phyloP scores from a whole-genome alignment of 1,140 invertebrate genomes.

The Acromyrmex echinatior region DNA sequence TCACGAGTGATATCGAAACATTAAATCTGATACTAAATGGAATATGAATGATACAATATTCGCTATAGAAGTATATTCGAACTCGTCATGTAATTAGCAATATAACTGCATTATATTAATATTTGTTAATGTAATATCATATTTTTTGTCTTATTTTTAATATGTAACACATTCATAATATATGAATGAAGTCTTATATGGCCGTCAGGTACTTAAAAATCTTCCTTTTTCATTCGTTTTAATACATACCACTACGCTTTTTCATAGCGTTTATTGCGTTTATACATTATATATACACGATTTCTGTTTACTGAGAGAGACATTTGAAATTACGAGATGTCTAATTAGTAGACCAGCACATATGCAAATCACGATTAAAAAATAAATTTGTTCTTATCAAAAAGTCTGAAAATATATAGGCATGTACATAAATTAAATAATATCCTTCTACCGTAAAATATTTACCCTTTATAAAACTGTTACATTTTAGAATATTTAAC shows the following conservation, averaged over 20 bases:
- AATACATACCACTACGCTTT: constrained; percentile 9
- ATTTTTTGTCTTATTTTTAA: not conserved
- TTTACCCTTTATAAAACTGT: constrained; percentile 18
- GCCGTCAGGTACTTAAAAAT: constrained; percentile 68
- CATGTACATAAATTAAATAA: constrained; percentile 28
- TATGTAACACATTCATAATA: not conserved
- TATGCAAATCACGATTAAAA: constrained; percentile 25
- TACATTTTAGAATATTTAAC: constrained; percentile 35
- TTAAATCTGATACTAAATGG: constrained; percentile 13
- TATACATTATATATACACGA: constrained; percentile 26
- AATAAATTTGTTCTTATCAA: constrained; percentile 46
- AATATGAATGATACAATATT: constrained; percentile 33
- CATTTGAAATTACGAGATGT: constrained; percentile 22
- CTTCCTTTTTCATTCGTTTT: not conserved
- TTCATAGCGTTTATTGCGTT: constrained; percentile 6
- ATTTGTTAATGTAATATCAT: constrained; percentile 16
- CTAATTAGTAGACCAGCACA: not conserved
- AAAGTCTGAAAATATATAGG: constrained; percentile 12
- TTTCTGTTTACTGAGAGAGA: not conserved
- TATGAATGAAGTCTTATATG: constrained; percentile 36
- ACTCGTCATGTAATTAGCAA: constrained; percentile 23
- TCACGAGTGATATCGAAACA: not conserved
- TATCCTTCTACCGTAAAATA: constrained; percentile 2
- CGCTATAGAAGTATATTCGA: constrained; percentile 43
- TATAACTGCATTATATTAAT: constrained; percentile 6